Evolutionary conservation across 30 jellyfish, hydroid and myxozoan species (phyloP).

Genomic region (Chironex yamaguchii): DNA sequence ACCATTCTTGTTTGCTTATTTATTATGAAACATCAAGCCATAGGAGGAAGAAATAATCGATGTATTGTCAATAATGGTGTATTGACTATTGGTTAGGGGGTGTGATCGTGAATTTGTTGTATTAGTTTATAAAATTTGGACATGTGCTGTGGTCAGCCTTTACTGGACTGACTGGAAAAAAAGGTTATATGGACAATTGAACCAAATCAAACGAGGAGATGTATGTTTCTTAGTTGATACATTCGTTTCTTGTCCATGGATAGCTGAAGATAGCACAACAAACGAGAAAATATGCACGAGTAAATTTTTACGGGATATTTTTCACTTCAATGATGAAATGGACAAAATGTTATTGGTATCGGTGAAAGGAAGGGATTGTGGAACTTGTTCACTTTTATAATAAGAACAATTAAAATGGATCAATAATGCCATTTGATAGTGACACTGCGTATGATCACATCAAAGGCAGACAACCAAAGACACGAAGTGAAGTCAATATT

Average conservation of each 20-base stretch:
- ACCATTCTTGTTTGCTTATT: too few species aligned
- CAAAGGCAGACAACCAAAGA: too few species aligned
- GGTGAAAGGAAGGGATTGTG: background rate
- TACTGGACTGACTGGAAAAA: conserved; percentile 92
- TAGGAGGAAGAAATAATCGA: too few species aligned
- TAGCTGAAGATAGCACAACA: conserved; percentile 60
- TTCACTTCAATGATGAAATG: conserved; percentile 35
- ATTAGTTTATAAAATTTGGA: conserved; percentile 77
- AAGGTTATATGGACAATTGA: conserved; percentile 55
- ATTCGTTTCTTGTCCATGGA: conserved; percentile 92
- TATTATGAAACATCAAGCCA: too few species aligned
- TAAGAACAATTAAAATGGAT: background rate
- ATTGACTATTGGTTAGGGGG: too few species aligned
- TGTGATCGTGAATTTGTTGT: too few species aligned
- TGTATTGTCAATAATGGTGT: too few species aligned
- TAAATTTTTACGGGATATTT: conserved; percentile 50
- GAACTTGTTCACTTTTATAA: background rate
- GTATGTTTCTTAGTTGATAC: conserved; percentile 69
- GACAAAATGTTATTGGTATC: conserved; percentile 2
- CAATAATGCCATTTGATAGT: too few species aligned
- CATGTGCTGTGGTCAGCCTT: conserved; percentile 58
- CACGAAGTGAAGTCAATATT: too few species aligned
- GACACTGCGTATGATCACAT: too few species aligned
- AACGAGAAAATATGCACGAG: conserved; percentile 3
- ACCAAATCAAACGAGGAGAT: conserved; percentile 41